Evolutionary conservation across 1,140 invertebrate species (phyloP), one percentile per base, ranked within the genome.

Genomic region (Asbolus verrucosus): DNA sequence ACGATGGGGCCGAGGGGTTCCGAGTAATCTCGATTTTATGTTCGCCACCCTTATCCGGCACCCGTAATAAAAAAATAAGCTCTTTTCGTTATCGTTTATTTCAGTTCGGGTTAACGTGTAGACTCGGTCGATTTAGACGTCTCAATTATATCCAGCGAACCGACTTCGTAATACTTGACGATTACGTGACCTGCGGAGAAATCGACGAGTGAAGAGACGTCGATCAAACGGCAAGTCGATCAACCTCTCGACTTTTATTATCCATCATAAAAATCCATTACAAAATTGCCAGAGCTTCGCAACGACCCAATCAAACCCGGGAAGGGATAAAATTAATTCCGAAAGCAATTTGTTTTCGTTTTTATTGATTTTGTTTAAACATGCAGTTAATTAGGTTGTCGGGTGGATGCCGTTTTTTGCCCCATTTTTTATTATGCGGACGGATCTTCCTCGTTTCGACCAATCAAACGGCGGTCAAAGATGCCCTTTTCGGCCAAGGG

Each of bases 181-280:
- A 9, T n/a, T 46, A 38, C 33, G 33, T 46, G 41, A 38, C 33
- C 11, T 38, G 39, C 6, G 19, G 4, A 54, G 19, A 27, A 54
- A 54, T 54, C 46, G 46, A 54, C 27, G 46, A 24, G 4, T 19
- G 11, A 30, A 13, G 21, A 54, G 21, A 54, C 21, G 21, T 54
- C 46, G 46, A 54, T 54, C 46, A 54, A 54, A 54, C 18, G 46
- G 46, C 46, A 27, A 54, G 46, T 54, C 46, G 46, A 54, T 54
- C 46, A 54, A 54, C 24, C 46, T 46, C 21, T 54, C 21, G 46
- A 54, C 46, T 54, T 54, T 54, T 54, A 54, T 54, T 54, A 54
- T 54, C 46, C 46, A 54, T 54, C 46, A 54, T 54, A 54, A 54
- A 54, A 54, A 54, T 54, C 46, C 46, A 54, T 54, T 54, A 54